Evolutionary conservation across 2,797 vertebrate species (phyloP).

Genomic region (Onychomys arenicola): DNA sequence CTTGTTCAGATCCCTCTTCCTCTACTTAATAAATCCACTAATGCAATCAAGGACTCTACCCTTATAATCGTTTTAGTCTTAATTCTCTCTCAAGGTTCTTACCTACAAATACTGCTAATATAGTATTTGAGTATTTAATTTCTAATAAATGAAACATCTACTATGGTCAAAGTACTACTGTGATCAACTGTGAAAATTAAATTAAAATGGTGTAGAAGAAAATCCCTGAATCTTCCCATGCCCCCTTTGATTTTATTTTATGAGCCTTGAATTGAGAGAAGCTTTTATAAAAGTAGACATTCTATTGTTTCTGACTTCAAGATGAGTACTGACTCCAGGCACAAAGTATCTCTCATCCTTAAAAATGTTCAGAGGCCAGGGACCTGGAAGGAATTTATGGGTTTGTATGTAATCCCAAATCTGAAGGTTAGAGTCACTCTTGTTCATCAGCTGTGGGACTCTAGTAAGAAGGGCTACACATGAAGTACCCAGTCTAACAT

Average conservation of each 20-base stretch:
- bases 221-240: not conserved
- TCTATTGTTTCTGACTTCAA: not conserved
- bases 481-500: not conserved
- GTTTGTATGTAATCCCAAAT: not conserved
- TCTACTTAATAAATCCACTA: not conserved
- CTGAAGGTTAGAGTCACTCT: not conserved
- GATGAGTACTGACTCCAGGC: not conserved
- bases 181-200: not conserved
- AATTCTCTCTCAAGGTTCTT: not conserved
- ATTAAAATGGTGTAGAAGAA: not conserved
- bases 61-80: not conserved
- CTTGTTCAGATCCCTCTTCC: not conserved
- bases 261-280: not conserved
- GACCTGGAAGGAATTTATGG: not conserved
- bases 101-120: too few species aligned
- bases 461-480: not conserved
- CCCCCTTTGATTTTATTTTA: not conserved
- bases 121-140: not conserved
- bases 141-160: not conserved
- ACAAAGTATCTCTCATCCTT: not conserved
- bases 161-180: not conserved
- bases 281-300: not conserved
- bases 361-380: not conserved
- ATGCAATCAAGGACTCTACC: not conserved
- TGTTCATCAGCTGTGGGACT: not conserved